A percentile compares a stretch with the other conserved stretches of the same genome.
These are phyloP conservation scores for Spinus pinus DNA, from an alignment of 2,797 vertebrate genomes.

Conservation along the genomic window DNA sequence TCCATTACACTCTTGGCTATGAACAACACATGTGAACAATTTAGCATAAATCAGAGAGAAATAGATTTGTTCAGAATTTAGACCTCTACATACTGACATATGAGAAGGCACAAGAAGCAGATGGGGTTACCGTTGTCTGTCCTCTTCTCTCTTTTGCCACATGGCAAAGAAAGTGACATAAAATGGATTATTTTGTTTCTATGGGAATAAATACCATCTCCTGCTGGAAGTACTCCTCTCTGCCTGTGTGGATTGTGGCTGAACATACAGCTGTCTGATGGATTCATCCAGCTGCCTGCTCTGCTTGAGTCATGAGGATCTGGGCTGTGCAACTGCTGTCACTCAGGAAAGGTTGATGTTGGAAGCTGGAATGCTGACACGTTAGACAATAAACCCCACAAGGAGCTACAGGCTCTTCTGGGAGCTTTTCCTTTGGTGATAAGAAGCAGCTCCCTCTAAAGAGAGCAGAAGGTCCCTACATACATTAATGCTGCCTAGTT, in stretches of 20 bases:
- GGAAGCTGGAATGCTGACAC: not conserved
- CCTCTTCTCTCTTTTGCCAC: not conserved
- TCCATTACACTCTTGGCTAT: not conserved
- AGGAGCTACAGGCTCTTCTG: not conserved
- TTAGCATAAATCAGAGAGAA: not conserved
- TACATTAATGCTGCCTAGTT: not conserved
- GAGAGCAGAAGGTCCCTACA: not conserved
- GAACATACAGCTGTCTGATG: not conserved
- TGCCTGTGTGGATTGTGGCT: not conserved
- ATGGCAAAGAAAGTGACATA: not conserved
- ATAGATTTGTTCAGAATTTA: not conserved
- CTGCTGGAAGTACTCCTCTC: not conserved
- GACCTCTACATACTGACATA: not conserved
- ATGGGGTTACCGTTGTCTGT: not conserved
- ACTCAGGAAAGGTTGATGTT: not conserved
- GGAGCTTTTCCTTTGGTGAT: not conserved
- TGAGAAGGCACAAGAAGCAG: not conserved
- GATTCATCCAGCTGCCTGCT: not conserved
- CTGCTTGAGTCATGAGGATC: fast-evolving
- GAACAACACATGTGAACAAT: not conserved
- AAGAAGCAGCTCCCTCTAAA: not conserved
- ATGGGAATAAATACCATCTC: not conserved
- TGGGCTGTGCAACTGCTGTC: not conserved
- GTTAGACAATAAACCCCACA: not conserved
- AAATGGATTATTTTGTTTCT: not conserved